Percentiles rank a stretch among this genome's conserved stretches.
phyloP scores from a whole-genome alignment of 2,888 invertebrate species.

The Unio pictorum region DNA sequence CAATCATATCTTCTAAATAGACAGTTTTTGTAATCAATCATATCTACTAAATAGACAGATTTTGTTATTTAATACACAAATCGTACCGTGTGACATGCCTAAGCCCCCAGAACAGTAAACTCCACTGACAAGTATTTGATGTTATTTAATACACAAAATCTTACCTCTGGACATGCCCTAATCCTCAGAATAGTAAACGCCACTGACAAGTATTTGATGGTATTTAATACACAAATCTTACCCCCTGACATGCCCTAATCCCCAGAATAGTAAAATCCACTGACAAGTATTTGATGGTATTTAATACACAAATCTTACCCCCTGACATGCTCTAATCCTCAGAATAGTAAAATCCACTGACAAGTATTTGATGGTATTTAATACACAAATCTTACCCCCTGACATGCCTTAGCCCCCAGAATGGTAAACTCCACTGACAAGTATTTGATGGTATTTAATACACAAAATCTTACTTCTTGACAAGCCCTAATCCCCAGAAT shows the following conservation, averaged over 20 bases:
- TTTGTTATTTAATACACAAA: neutral
- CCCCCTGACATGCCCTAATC: neutral
- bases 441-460: conserved; percentile 28
- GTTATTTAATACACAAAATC: too few relatives aligned
- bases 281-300: too few relatives aligned
- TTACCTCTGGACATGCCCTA: neutral
- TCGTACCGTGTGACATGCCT: conserved; percentile 61
- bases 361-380: conserved; percentile 32
- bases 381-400: too few relatives aligned
- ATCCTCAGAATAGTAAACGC: neutral
- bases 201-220: neutral
- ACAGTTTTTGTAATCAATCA: too few relatives aligned
- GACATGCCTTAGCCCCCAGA: conserved; percentile 59
- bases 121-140: conserved; percentile 28
- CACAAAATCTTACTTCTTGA: too few relatives aligned
- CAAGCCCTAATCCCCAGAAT: too few relatives aligned
- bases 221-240: too few relatives aligned
- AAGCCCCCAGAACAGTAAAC: conserved; percentile 64
- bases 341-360: conserved; percentile 23
- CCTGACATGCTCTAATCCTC: too few relatives aligned
- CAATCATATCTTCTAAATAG: too few relatives aligned
- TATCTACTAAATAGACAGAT: too few relatives aligned
- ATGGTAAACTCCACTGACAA: conserved; percentile 58
- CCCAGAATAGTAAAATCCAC: neutral
- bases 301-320: too few relatives aligned